Conservation (phyloP, 2,797 vertebrate species). For the Malacoraja senta region DNA sequence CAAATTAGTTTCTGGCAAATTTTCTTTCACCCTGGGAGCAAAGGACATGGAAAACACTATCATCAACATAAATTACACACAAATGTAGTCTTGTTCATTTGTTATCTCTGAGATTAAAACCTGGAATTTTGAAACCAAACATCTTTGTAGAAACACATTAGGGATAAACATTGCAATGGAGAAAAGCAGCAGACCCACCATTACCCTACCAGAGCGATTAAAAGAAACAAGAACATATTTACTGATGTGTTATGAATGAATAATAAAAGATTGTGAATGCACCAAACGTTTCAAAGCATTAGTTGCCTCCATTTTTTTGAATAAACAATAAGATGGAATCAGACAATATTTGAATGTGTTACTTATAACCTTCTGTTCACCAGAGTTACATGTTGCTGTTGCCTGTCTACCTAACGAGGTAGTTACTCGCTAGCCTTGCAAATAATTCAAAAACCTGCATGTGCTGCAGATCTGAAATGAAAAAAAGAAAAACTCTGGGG, state of each 20-base stretch:
- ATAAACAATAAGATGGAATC: neutral
- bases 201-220: neutral
- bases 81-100: neutral
- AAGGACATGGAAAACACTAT: no score
- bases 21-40: neutral
- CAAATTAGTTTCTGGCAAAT: constrained; percentile 15
- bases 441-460: neutral
- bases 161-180: neutral
- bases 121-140: neutral
- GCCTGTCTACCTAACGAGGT: neutral
- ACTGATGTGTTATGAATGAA: neutral
- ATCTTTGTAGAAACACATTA: neutral
- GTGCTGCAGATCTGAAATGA: no score
- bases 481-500: no score
- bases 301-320: neutral
- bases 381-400: neutral
- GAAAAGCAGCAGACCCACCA: neutral
- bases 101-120: neutral
- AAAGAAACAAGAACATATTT: neutral
- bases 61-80: neutral
- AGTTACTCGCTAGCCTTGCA: neutral
- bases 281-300: neutral
- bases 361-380: neutral
- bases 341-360: neutral
- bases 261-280: neutral